Percentiles rank a stretch among this genome's conserved stretches.
phyloP scores from a whole-genome alignment of 1,140 invertebrate species.

The Euura lappo region DNA sequence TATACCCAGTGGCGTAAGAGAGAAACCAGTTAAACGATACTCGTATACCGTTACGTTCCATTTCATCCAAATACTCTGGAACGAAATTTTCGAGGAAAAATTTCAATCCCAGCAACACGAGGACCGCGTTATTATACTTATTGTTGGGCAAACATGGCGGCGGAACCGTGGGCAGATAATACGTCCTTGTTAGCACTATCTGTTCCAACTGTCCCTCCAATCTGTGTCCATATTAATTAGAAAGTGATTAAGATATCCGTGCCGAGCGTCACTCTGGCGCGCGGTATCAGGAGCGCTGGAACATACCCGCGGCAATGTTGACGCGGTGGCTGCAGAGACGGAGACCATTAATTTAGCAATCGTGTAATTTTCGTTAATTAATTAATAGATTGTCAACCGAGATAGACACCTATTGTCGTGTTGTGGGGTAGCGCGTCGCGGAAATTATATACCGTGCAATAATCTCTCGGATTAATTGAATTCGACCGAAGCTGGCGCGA shows the following conservation, averaged over 20 bases:
- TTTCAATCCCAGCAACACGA: no score
- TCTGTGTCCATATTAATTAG: constrained; percentile 60
- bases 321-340: background rate
- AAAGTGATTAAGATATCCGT: constrained; percentile 60
- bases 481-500: constrained; percentile 38
- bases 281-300: background rate
- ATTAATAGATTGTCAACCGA: constrained; percentile 55
- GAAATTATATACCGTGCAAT: constrained; percentile 29
- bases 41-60: constrained; percentile 17
- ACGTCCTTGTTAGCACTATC: constrained; percentile 29
- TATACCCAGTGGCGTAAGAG: no score
- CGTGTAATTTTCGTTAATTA: constrained; percentile 57
- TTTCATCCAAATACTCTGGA: constrained; percentile 29
- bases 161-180: background rate
- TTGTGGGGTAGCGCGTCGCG: constrained; percentile 11
- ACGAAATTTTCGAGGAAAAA: no score
- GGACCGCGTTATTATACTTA: no score
- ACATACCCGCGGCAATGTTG: background rate
- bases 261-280: constrained; percentile 28
- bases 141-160: background rate
- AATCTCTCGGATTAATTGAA: constrained; percentile 48
- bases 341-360: constrained; percentile 48
- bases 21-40: background rate
- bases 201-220: constrained; percentile 44
- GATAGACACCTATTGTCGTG: constrained; percentile 39